Evolutionary conservation across 2,113 vertebrate species (phyloP), one percentile per base, ranked within the genome.

Genomic region (Pica pica): DNA sequence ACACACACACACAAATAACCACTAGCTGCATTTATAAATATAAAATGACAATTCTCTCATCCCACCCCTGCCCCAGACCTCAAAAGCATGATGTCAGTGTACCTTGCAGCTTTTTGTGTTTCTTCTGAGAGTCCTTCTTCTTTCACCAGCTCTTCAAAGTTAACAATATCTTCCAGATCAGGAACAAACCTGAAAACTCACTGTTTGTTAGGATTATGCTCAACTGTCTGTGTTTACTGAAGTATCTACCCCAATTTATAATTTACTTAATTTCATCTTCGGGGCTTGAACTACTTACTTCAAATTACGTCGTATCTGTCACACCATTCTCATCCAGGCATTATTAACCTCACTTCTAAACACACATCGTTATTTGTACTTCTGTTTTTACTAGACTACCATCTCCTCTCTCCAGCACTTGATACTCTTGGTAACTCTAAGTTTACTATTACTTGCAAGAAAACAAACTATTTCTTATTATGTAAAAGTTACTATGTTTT

Each of bases 71-170:
- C 9, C 56, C 31, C 28, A 81, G 61, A 68, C 33, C 27, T 82
- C 56, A 80, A 89, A 59, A 70, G 42, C 11, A 49, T 1, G 23
- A 83, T 55, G 49, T 41, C 33, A 52, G 4, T 39, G 80, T 98
- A 99, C 99, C 99, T 98, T 50, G 99, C 99, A 89, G 99, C 98
- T 98, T 97, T 99, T 88, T 98, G 98, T 4, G 99, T 99, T 97
- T 99, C 99, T 96, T 99, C 99, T 16, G 99, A 98, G 42, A 99
- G 98, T 13, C 97, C 98, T 97, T 99, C 99, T 97, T 99, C 99
- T 97, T 99, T 99, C 83, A 99, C 99, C 83, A 99, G 97, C 97
- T 99, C 99, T 97, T 99, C 99, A 97, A 99, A 99, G 97, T 99
- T 99, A 52, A 99, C 99, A 17, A 99, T 99, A 93, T 99, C 99